These are phyloP conservation scores for Plectropomus leopardus DNA, from an alignment of 2,113 vertebrate species.

Conservation along the genomic window DNA sequence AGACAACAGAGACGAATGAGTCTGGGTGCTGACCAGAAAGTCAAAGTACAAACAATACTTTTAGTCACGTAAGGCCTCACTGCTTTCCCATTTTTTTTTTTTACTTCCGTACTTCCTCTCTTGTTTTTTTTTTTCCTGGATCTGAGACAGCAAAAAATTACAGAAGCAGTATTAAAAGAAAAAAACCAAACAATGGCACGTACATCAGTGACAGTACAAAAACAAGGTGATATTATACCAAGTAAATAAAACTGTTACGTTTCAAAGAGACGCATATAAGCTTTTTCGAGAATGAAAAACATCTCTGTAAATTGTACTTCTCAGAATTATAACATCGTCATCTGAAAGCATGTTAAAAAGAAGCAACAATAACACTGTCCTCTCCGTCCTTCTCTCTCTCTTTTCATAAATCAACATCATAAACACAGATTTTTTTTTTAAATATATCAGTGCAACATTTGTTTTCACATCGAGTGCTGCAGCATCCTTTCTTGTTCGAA, in stretches of 20 bases:
- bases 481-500: slow-evolving; percentile 90
- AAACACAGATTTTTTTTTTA: slow-evolving; percentile 78
- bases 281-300: slow-evolving; percentile 78
- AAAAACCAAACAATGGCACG: slow-evolving; percentile 64
- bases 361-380: slow-evolving; percentile 69
- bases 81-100: slow-evolving; percentile 58
- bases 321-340: slow-evolving; percentile 68
- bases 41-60: slow-evolving; percentile 76
- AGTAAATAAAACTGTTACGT: slow-evolving; percentile 74
- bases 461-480: slow-evolving; percentile 89
- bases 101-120: slow-evolving; percentile 50
- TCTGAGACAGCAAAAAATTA: slow-evolving; percentile 77
- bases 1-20: slow-evolving; percentile 75
- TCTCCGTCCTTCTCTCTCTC: slow-evolving; percentile 34
- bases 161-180: slow-evolving; percentile 73
- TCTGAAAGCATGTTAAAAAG: slow-evolving; percentile 73
- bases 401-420: slow-evolving; percentile 78
- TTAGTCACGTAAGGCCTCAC: slow-evolving; percentile 79
- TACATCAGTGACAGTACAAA: slow-evolving; percentile 79
- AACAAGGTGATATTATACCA: slow-evolving; percentile 78
- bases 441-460: slow-evolving; percentile 86
- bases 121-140: slow-evolving; percentile 33
- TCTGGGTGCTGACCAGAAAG: slow-evolving; percentile 68
- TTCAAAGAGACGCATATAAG: slow-evolving; percentile 70
- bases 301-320: slow-evolving; percentile 77